Evolutionary conservation across 2,113 vertebrate species (phyloP).

Genomic region (Hippocampus comes): DNA sequence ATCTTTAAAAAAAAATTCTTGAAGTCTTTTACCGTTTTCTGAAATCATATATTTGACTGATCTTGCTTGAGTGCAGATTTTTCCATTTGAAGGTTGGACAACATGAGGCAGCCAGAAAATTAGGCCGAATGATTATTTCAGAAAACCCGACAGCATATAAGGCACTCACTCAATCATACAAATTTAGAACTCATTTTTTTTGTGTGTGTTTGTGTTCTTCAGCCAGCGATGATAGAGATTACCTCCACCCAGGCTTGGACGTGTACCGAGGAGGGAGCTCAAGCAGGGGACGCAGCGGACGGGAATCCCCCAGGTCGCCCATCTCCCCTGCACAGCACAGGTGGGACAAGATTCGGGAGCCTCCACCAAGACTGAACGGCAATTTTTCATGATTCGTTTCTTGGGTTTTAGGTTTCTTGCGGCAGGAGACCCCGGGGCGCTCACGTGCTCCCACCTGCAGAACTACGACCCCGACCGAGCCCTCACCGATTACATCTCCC

Average conservation of each 20-base stretch:
- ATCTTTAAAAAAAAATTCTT: too few relatives aligned
- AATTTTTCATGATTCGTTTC: not conserved
- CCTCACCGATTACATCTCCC: conserved; percentile 90
- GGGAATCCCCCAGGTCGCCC: conserved; percentile 80
- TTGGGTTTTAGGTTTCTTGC: conserved; percentile 71
- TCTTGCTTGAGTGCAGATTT: too few relatives aligned
- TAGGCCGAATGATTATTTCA: too few relatives aligned
- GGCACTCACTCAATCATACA: not conserved
- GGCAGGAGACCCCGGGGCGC: conserved; percentile 70
- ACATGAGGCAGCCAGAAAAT: too few relatives aligned
- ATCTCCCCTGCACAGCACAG: conserved; percentile 77
- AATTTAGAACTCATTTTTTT: not conserved
- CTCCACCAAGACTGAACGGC: not conserved
- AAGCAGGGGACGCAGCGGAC: conserved; percentile 80
- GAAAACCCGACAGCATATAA: too few relatives aligned
- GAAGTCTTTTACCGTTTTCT: too few relatives aligned
- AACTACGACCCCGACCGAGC: conserved; percentile 94
- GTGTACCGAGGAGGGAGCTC: conserved; percentile 69
- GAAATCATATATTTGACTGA: too few relatives aligned
- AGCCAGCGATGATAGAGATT: conserved; percentile 82
- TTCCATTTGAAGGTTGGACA: too few relatives aligned
- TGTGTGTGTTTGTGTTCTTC: conserved; percentile 6
- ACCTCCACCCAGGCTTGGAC: conserved; percentile 77
- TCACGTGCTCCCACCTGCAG: conserved; percentile 87
- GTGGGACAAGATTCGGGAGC: conserved; percentile 39